Conservation (phyloP, 2,888 invertebrate genomes). For the Coleophora deauratella region DNA sequence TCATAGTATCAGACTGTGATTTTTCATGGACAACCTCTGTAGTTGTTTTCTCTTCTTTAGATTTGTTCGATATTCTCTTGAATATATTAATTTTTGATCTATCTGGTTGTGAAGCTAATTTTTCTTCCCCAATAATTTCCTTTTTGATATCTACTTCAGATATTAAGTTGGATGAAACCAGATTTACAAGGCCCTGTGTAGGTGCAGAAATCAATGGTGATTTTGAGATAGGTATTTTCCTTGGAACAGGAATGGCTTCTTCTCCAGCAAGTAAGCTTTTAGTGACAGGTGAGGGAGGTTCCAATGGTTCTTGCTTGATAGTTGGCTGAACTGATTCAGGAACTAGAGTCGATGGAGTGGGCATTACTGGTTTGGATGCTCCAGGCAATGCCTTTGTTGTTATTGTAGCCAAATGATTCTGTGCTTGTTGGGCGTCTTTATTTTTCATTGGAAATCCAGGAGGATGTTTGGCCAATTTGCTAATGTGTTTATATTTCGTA, state of each 20-base stretch:
- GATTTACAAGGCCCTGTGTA: slow-evolving; percentile 44
- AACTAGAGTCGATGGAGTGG: slow-evolving; percentile 24
- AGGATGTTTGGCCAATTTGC: slow-evolving; percentile 60
- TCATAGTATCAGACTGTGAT: slow-evolving; percentile 52
- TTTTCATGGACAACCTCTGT: slow-evolving; percentile 58
- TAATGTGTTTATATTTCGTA: slow-evolving; percentile 68
- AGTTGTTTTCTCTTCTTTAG: slow-evolving; percentile 75
- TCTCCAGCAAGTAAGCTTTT: slow-evolving; percentile 34
- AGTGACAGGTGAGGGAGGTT: slow-evolving; percentile 24
- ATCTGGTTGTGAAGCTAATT: slow-evolving; percentile 85
- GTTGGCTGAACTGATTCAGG: slow-evolving; percentile 41
- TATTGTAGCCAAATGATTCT: slow-evolving; percentile 59
- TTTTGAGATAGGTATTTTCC: slow-evolving; percentile 65
- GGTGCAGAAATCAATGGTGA: slow-evolving; percentile 61
- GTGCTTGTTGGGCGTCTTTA: slow-evolving; percentile 55
- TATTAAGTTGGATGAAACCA: slow-evolving; percentile 35
- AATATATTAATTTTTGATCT: slow-evolving; percentile 90
- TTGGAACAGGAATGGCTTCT: slow-evolving; percentile 63
- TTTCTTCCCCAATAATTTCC: slow-evolving; percentile 69
- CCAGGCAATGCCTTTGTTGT: slow-evolving; percentile 43
- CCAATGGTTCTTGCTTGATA: slow-evolving; percentile 57
- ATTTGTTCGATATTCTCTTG: slow-evolving; percentile 87
- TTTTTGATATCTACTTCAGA: slow-evolving; percentile 63
- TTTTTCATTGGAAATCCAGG: slow-evolving; percentile 53
- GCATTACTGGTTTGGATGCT: slow-evolving; percentile 30